These are phyloP conservation scores for Cacatua alba DNA, from an alignment of 2,113 vertebrate species.

Conservation along the genomic window DNA sequence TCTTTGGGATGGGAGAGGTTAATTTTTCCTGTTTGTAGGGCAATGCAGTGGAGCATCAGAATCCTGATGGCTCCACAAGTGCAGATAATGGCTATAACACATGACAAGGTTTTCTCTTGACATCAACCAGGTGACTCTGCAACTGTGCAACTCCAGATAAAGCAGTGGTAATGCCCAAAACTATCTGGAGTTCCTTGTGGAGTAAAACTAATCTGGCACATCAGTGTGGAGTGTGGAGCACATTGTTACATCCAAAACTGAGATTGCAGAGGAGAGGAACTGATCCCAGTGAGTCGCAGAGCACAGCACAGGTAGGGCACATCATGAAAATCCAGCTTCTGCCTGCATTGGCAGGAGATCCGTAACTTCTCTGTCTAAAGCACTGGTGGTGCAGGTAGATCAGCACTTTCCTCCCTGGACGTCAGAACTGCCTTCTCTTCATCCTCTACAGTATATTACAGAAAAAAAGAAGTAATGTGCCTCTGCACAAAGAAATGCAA, in stretches of 20 bases:
- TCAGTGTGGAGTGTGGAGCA: neutral
- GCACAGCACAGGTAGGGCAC: neutral
- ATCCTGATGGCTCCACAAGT: neutral
- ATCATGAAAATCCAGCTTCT: neutral
- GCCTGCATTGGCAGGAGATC: neutral
- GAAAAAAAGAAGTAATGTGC: too few relatives aligned
- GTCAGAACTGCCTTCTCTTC: fast-evolving
- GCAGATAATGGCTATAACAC: neutral
- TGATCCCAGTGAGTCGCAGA: neutral
- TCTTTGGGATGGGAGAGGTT: neutral
- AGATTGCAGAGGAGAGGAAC: neutral
- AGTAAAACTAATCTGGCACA: neutral
- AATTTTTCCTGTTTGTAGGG: neutral
- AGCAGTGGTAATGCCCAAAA: neutral
- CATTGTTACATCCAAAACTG: neutral
- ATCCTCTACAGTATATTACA: neutral
- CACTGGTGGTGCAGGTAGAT: neutral
- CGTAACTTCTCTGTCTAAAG: neutral
- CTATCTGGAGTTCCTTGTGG: neutral
- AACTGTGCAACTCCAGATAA: neutral
- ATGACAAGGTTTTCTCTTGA: neutral
- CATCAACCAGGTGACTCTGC: neutral
- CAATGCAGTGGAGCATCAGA: neutral
- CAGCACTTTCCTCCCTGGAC: neutral
- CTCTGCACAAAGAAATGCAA: neutral